These are phyloP conservation scores for Microcaecilia unicolor DNA, from an alignment of 2,797 vertebrate species.

Conservation along the genomic window DNA sequence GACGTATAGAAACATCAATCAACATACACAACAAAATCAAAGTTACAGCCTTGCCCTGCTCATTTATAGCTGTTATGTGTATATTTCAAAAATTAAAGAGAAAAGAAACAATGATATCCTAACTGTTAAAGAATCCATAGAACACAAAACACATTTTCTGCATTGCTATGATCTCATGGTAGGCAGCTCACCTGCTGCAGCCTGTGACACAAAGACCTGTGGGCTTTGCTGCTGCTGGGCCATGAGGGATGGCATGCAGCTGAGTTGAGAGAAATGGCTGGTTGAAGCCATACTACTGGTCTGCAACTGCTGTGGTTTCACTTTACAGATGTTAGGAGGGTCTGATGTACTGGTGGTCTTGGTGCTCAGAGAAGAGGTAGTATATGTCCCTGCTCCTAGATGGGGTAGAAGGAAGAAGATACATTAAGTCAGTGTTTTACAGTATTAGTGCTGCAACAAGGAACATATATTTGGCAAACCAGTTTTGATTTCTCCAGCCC, in stretches of 20 bases:
- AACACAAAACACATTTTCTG: too few species aligned
- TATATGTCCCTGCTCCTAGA: constrained; percentile 86
- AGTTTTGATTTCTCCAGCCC: too few species aligned
- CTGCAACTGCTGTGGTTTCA: constrained; percentile 95
- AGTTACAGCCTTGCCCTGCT: too few species aligned
- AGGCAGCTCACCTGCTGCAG: constrained; percentile 79
- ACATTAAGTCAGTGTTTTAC: not conserved
- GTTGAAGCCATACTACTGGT: constrained; percentile 74
- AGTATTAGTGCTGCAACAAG: not conserved
- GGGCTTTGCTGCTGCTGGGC: constrained; percentile 86
- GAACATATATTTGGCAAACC: not conserved
- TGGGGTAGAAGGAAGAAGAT: not conserved
- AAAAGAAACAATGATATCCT: too few species aligned
- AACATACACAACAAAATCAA: too few species aligned
- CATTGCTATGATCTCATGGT: too few species aligned
- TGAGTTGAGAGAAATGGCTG: constrained; percentile 85
- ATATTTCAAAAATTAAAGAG: too few species aligned
- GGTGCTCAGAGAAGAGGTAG: constrained; percentile 89
- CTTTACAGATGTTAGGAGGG: constrained; percentile 96
- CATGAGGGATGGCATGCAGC: constrained; percentile 87
- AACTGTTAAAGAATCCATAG: too few species aligned
- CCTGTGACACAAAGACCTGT: constrained; percentile 95
- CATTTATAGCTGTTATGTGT: too few species aligned
- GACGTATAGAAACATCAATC: too few species aligned
- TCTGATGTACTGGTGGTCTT: constrained; percentile 92